phyloP scores from a whole-genome alignment of 2,113 vertebrate genomes.

The Eudyptes chrysolophus region DNA sequence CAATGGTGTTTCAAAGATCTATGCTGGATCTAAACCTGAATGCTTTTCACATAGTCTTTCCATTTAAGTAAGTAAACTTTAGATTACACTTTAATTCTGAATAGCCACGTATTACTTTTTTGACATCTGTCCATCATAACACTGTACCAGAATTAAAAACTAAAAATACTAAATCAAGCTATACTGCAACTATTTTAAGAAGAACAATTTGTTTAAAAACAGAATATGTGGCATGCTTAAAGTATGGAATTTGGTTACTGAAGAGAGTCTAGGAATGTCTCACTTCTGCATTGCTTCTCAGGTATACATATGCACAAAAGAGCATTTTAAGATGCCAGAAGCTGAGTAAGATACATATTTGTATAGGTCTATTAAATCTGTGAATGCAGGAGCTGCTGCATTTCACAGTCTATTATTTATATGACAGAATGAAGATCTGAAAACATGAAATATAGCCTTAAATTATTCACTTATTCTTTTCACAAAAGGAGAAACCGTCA shows the following conservation, averaged over 20 bases:
- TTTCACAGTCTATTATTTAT: conserved; percentile 69
- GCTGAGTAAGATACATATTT: conserved; percentile 4
- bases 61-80: neutral
- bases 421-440: conserved; percentile 67
- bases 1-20: neutral
- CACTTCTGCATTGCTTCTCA: neutral
- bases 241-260: neutral
- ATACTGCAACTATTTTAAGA: conserved; percentile 42
- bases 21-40: neutral
- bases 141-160: neutral
- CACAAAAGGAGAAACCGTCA: conserved; percentile 68
- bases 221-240: neutral
- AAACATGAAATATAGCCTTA: conserved; percentile 74
- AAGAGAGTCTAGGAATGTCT: neutral
- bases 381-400: conserved; percentile 44
- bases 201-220: conserved; percentile 30
- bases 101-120: neutral
- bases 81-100: neutral
- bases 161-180: neutral
- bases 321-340: conserved; percentile 25
- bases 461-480: conserved; percentile 75
- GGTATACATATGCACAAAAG: neutral
- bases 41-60: neutral
- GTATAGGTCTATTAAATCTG: conserved; percentile 44
- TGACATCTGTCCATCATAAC: neutral